These are phyloP conservation scores for Scaeva pyrastri DNA, from an alignment of 2,888 invertebrate species.

Conservation along the genomic window DNA sequence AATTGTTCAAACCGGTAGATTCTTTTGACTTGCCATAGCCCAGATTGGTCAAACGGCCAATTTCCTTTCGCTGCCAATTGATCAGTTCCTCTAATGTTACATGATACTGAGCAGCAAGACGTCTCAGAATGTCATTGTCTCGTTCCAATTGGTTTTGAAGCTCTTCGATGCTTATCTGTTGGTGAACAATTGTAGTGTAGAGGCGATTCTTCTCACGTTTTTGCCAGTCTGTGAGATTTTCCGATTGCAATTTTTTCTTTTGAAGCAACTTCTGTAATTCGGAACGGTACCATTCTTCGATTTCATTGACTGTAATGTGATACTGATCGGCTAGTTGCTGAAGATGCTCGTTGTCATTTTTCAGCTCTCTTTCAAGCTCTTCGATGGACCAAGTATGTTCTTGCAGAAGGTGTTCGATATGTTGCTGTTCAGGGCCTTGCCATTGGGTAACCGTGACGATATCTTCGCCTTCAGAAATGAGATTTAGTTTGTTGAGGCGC, in stretches of 20 bases:
- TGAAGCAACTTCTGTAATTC: constrained; percentile 79
- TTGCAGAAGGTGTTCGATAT: constrained; percentile 80
- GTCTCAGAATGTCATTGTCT: constrained; percentile 75
- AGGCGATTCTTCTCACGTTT: constrained; percentile 79
- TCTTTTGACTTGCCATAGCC: constrained; percentile 77
- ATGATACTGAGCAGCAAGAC: constrained; percentile 78
- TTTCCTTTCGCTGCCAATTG: constrained; percentile 79
- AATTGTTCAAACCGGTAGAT: constrained; percentile 70
- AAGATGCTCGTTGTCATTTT: constrained; percentile 78
- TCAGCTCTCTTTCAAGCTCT: constrained; percentile 79
- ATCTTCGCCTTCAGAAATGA: constrained; percentile 76
- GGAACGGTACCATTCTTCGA: constrained; percentile 80
- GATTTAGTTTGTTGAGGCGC: constrained; percentile 77
- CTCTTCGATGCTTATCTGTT: constrained; percentile 77
- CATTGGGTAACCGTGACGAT: constrained; percentile 78
- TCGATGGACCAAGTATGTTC: constrained; percentile 81
- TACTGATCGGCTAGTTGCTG: constrained; percentile 79
- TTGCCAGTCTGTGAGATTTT: constrained; percentile 79
- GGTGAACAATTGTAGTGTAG: constrained; percentile 77
- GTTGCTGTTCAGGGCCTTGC: constrained; percentile 79
- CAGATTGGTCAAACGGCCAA: constrained; percentile 79
- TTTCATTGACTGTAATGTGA: constrained; percentile 78
- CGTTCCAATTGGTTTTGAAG: constrained; percentile 78
- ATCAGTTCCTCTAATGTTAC: constrained; percentile 79
- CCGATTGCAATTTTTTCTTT: constrained; percentile 78